Evolutionary conservation across 2,113 vertebrate genomes (phyloP).

Genomic region (Anseranas semipalmata): DNA sequence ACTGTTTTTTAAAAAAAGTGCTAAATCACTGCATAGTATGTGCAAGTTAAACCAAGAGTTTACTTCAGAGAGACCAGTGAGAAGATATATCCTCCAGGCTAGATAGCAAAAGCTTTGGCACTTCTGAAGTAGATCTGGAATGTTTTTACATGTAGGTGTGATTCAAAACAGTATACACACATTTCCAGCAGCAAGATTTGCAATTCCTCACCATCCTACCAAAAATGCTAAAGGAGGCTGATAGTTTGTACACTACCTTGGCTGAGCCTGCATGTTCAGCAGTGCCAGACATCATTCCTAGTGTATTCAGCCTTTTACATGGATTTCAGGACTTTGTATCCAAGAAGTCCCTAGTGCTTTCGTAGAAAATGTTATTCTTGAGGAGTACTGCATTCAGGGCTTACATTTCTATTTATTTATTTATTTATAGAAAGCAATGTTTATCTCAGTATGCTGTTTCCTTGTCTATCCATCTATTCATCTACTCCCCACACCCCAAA

Average conservation of each 20-base stretch:
- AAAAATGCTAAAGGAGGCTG: constrained; percentile 19
- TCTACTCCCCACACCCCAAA: not conserved
- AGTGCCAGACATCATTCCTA: not conserved
- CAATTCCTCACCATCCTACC: constrained; percentile 62
- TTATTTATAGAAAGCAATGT: not conserved
- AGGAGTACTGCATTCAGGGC: not conserved
- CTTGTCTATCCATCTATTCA: not conserved
- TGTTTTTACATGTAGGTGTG: constrained; percentile 50
- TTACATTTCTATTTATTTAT: not conserved
- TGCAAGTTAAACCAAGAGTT: constrained; percentile 46
- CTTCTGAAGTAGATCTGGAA: constrained; percentile 36
- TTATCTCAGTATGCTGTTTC: not conserved
- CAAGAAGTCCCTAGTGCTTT: not conserved
- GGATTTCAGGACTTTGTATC: not conserved
- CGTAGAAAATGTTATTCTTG: not conserved
- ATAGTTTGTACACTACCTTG: not conserved
- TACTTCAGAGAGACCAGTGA: constrained; percentile 41
- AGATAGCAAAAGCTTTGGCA: constrained; percentile 46
- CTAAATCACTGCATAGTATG: constrained; percentile 21
- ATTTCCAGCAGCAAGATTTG: constrained; percentile 57
- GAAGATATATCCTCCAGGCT: not conserved
- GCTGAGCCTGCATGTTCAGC: not conserved
- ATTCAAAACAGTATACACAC: constrained; percentile 59
- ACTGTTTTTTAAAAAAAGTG: constrained; percentile 9
- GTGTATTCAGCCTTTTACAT: not conserved